phyloP scores from a whole-genome alignment of 2,113 vertebrate genomes.

The Willisornis vidua region DNA sequence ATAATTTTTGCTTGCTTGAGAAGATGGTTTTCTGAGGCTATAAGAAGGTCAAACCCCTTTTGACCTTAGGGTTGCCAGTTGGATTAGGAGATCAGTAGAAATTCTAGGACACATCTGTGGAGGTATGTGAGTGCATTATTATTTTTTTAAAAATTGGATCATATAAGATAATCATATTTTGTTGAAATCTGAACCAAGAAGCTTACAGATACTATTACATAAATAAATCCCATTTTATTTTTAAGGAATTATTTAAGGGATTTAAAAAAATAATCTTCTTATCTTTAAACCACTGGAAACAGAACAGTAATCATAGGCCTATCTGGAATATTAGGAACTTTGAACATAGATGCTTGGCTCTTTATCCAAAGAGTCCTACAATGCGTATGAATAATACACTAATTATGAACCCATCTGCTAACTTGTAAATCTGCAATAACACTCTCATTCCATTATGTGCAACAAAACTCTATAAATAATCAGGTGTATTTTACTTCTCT shows the following conservation, averaged over 20 bases:
- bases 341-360: background rate
- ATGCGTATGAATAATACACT: background rate
- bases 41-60: background rate
- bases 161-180: background rate
- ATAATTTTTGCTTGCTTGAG: background rate
- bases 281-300: background rate
- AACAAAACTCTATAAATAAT: slow-evolving; percentile 42
- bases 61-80: background rate
- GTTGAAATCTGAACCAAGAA: background rate
- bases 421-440: slow-evolving; percentile 19
- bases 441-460: background rate
- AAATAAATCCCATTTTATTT: slow-evolving; percentile 28
- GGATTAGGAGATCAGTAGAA: background rate
- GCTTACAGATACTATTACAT: background rate
- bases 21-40: background rate
- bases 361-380: background rate
- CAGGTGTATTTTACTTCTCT: slow-evolving; percentile 33
- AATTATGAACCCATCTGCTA: slow-evolving; percentile 2
- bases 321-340: background rate
- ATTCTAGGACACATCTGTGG: background rate
- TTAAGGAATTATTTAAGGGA: background rate
- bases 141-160: background rate
- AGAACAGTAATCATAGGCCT: background rate
- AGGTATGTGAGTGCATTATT: background rate
- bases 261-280: background rate